A percentile compares a stretch with the other conserved stretches of the same genome.
Evolutionary conservation across 2,797 vertebrate species (phyloP).

Genomic region (Fistularia commersonii): DNA sequence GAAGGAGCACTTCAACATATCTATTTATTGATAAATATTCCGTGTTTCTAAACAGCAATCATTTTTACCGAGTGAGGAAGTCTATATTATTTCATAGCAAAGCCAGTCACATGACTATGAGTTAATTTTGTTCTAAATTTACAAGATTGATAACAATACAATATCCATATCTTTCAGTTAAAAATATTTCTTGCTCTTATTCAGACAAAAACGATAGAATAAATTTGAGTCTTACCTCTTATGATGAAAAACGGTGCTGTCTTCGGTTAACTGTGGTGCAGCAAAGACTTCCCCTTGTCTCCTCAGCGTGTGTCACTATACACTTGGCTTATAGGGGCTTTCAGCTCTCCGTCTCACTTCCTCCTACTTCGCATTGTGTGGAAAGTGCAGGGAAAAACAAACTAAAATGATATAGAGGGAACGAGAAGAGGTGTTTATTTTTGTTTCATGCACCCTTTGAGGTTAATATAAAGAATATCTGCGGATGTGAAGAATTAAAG

Average conservation of each 20-base stretch:
- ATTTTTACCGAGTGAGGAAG: too few relatives aligned
- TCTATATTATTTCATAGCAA: too few relatives aligned
- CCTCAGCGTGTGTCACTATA: background rate
- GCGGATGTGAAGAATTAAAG: too few relatives aligned
- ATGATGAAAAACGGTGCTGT: background rate
- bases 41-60: too few relatives aligned
- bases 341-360: slow-evolving; percentile 46
- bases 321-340: slow-evolving; percentile 10
- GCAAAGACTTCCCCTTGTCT: slow-evolving; percentile 40
- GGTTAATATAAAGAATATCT: too few relatives aligned
- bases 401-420: background rate
- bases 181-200: background rate
- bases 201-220: background rate
- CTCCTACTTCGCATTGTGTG: slow-evolving; percentile 35
- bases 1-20: too few relatives aligned
- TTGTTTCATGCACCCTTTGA: background rate
- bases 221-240: slow-evolving; percentile 29
- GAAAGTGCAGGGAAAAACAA: slow-evolving; percentile 18
- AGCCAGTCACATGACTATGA: too few relatives aligned
- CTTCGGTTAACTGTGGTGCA: slow-evolving; percentile 7
- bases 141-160: background rate
- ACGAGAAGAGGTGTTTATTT: background rate
- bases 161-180: background rate
- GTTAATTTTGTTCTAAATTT: too few relatives aligned
- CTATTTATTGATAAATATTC: too few relatives aligned